Conservation (phyloP, 2,888 invertebrate genomes). For the Calameuta idolon region DNA sequence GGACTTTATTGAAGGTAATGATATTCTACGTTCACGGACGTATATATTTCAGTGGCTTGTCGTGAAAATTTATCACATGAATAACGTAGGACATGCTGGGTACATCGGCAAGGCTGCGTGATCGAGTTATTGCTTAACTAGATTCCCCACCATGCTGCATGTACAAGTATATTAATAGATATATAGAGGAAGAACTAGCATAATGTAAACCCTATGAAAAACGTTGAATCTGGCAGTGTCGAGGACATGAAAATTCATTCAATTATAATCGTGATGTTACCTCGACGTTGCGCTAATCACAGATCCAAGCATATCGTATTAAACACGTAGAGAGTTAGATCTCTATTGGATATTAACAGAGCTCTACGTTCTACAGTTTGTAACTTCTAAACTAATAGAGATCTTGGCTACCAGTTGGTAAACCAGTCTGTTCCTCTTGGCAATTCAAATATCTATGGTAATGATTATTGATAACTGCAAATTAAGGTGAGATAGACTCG, state of each 20-base stretch:
- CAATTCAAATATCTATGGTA: not conserved
- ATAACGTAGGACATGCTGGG: not conserved
- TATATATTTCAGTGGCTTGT: not conserved
- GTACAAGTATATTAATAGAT: not conserved
- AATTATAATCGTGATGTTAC: not conserved
- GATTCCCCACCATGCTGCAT: not conserved
- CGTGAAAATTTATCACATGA: slow-evolving; percentile 1
- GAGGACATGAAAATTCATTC: not conserved
- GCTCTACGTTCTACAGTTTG: not conserved
- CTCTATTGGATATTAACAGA: not conserved
- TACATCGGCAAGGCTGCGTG: not conserved
- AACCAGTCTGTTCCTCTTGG: not conserved
- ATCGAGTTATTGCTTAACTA: not conserved
- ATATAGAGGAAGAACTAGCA: not conserved
- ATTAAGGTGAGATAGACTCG: not conserved
- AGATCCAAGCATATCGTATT: not conserved
- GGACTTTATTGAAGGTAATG: not conserved
- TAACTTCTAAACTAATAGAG: not conserved
- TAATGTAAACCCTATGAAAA: not conserved
- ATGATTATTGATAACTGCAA: not conserved
- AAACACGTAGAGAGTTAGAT: not conserved
- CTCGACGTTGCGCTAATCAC: not conserved
- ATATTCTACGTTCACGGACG: not conserved
- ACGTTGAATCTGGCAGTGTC: not conserved
- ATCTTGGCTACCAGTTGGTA: not conserved